Evolutionary conservation across 2,888 invertebrate genomes (phyloP).

Genomic region (Chrysolina haemoptera): DNA sequence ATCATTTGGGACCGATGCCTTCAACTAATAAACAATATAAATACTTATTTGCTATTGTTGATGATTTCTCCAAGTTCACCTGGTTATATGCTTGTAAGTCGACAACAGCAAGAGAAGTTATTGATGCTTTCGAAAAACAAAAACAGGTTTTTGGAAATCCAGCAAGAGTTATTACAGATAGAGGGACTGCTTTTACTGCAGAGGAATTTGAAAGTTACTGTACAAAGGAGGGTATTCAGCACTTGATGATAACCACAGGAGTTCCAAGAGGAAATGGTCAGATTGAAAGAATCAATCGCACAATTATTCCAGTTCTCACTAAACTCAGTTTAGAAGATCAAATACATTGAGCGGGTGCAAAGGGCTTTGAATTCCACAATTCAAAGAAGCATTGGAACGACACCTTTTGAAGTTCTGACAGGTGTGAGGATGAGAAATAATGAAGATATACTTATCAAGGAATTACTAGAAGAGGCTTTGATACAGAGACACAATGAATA

Average conservation of each 20-base stretch:
- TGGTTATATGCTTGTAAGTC: conserved; percentile 60
- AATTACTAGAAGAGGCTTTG: conserved; percentile 39
- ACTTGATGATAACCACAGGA: conserved; percentile 56
- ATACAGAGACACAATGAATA: conserved; percentile 37
- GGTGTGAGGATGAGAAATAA: conserved; percentile 47
- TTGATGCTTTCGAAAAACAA: conserved; percentile 48
- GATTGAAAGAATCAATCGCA: conserved; percentile 61
- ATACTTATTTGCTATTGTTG: conserved; percentile 59
- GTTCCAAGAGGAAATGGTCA: conserved; percentile 64
- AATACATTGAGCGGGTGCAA: conserved; percentile 52
- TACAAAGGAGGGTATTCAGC: conserved; percentile 59
- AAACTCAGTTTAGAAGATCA: conserved; percentile 60
- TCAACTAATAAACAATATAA: conserved; percentile 57
- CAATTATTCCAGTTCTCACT: conserved; percentile 59
- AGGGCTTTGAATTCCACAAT: conserved; percentile 56
- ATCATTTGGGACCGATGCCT: conserved; percentile 59
- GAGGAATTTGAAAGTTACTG: conserved; percentile 63
- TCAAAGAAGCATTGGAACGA: conserved; percentile 54
- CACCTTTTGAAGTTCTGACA: conserved; percentile 51
- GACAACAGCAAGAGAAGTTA: conserved; percentile 52
- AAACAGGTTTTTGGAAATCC: conserved; percentile 52
- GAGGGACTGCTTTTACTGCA: conserved; percentile 64
- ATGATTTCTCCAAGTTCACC: conserved; percentile 60
- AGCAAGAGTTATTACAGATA: conserved; percentile 55
- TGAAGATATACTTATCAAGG: conserved; percentile 39